Conservation (phyloP, 1,140 invertebrate species). For the Diabrotica virgifera region DNA sequence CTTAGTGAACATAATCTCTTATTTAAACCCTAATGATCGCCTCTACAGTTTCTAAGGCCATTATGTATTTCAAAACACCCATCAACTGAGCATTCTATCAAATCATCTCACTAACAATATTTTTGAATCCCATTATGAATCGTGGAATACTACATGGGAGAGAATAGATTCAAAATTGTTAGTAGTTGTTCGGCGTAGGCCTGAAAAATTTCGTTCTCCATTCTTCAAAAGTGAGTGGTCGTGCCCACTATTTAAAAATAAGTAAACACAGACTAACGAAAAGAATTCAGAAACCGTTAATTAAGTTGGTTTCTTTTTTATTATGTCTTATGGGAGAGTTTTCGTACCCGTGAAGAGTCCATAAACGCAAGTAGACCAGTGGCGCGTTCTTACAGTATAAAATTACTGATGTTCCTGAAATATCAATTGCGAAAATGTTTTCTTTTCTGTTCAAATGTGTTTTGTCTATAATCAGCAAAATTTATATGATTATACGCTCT, state of each 20-base stretch:
- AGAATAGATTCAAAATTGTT: background rate
- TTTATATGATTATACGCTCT: too few relatives aligned
- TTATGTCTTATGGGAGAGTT: background rate
- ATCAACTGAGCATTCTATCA: background rate
- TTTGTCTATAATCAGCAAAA: too few relatives aligned
- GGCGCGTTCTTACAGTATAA: background rate
- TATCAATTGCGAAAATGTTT: background rate
- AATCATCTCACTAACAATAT: background rate
- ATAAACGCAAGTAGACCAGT: background rate
- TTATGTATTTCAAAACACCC: background rate
- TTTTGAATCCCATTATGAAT: background rate
- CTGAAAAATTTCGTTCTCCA: background rate
- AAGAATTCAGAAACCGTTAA: constrained; percentile 2
- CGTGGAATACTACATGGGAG: background rate
- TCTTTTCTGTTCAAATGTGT: too few relatives aligned
- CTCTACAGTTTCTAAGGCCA: background rate
- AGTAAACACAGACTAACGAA: background rate
- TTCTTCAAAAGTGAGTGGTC: background rate
- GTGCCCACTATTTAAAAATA: background rate
- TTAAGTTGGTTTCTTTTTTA: constrained; percentile 3
- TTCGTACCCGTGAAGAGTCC: background rate
- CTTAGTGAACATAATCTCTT: background rate
- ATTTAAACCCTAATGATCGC: background rate
- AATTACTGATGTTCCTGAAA: background rate
- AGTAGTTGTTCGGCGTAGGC: background rate